A percentile compares a stretch with the other conserved stretches of the same genome.
These are phyloP conservation scores for Folsomia candida DNA, from an alignment of 2,888 invertebrate genomes.

Conservation along the genomic window DNA sequence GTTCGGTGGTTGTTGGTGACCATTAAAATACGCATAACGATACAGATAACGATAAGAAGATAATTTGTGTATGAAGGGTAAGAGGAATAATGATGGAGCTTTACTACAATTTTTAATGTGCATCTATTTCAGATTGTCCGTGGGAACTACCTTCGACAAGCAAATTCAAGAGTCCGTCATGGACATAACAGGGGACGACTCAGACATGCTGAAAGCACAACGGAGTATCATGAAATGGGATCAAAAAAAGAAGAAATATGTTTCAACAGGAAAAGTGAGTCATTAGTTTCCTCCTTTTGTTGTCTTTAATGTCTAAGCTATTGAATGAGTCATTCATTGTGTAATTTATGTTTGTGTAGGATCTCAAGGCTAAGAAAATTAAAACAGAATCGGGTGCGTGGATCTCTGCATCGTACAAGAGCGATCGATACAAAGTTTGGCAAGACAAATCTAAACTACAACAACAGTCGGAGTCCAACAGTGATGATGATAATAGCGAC, in stretches of 20 bases:
- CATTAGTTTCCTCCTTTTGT: too few species aligned
- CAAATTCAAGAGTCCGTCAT: constrained; percentile 76
- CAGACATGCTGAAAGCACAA: constrained; percentile 63
- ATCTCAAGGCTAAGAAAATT: constrained; percentile 70
- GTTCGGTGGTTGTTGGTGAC: too few species aligned
- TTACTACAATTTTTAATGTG: too few species aligned
- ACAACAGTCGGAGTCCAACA: constrained; percentile 54
- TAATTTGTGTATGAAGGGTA: too few species aligned
- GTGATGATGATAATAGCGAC: constrained; percentile 54
- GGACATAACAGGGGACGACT: constrained; percentile 80
- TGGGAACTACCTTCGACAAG: constrained; percentile 70
- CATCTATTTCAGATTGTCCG: constrained; percentile 63
- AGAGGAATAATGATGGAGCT: too few species aligned
- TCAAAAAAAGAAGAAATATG: constrained; percentile 92
- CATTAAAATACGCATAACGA: too few species aligned
- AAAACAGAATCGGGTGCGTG: constrained; percentile 92
- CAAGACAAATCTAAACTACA: constrained; percentile 68
- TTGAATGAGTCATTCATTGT: background rate
- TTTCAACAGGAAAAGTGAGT: constrained; percentile 61
- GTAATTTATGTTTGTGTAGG: constrained; percentile 52
- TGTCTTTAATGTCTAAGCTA: background rate
- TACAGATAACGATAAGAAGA: too few species aligned
- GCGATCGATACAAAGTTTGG: constrained; percentile 85
- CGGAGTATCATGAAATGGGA: constrained; percentile 77
- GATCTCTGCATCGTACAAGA: constrained; percentile 92